Evolutionary conservation across 2,113 vertebrate genomes (phyloP), one percentile per base, ranked within the genome.

Genomic region (Ophthalmolycus amberensis): DNA sequence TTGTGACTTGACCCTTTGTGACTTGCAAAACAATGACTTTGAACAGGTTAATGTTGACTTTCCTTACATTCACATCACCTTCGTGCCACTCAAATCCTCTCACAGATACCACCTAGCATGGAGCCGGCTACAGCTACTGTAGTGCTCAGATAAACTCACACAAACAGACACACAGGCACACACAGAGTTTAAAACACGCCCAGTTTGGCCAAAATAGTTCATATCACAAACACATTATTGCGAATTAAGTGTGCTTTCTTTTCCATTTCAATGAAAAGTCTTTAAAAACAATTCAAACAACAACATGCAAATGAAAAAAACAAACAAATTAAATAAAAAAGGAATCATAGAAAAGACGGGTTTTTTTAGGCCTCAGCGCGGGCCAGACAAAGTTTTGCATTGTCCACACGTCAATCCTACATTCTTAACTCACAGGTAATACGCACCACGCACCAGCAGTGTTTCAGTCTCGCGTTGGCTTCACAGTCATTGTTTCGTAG

Each of bases 221-320:
- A 87, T 86, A 82, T 94, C 93, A 95, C 92, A 89, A 93, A 95
- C 92, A 95, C 92, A 83, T 96, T 95, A 96, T 96, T 96, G 95
- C 95, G 85, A 94, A 95, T 94, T 95, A 95, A 95, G 95, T 96
- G 95, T 96, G 95, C 95, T 96, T 96, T 94, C 83, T 85, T 92
- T 92, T 94, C 78, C 66, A 83, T 90, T 92, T 90, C 90, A 93
- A 88, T 91, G 87, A 90, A 90, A 84, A 89, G 72, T 85, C 71
- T 89, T 90, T 20, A 50, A 70, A 91, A 93, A 91, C 84, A 94
- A 93, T 75, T 54, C 54, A 92, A 89, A 84, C 79, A 88, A 94
- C 83, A 80, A 92, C 95, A 95, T 95, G 94, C 94, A 66, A 91
- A 93, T 87, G 87, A 91, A 90, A 92, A 88, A 69, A 71, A 71